Evolutionary conservation across 2,888 invertebrate species (phyloP), one percentile per base, ranked within the genome.

Genomic region (Eumacrocentrus americanus): DNA sequence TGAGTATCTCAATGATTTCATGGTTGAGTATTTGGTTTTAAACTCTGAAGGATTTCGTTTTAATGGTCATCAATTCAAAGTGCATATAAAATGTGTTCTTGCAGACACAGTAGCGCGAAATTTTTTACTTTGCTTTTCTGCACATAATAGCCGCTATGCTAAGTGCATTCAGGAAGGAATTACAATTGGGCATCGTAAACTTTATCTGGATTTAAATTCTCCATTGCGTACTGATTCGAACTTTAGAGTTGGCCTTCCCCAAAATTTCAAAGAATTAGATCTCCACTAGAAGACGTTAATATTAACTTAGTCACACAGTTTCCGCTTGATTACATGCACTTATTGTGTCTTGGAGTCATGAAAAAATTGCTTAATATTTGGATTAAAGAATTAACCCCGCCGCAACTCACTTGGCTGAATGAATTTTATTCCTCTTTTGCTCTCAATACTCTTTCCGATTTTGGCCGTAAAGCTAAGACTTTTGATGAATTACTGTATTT

Each of bases 271-370:
- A n/a, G n/a, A n/a, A n/a, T n/a, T n/a, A n/a, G n/a, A n/a, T 60
- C 62, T 12, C 47, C 55, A 3, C 54, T 62, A 9, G 62, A 60
- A 58, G 29, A 14, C 7, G 9, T 54, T 23, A 29, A 35, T 20
- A 22, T 53, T 2, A 50, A 50, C 44, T 56, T 63, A 48, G 42
- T 53, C 1, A 57, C 20, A 9, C 44, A 53, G 11, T 63, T 63
- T 9, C 60, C 57, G 6, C 55, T 60, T 11, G 63, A 63, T 35
- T 63, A 60, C 22, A 63, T 63, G 54, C 63, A 60, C n/a, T 22
- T 63, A 6, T 23, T 60, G 9, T 47, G 51, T 23, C 51, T 59
- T n/a, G 59, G 53, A 16, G 34, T 46, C 2, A 55, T 40, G 44
- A 60, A 60, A 50, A 57, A 57, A 57, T 40, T 51, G 3, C 12